Evolutionary conservation across 2,888 invertebrate species (phyloP).

Genomic region (Halictus ligatus): DNA sequence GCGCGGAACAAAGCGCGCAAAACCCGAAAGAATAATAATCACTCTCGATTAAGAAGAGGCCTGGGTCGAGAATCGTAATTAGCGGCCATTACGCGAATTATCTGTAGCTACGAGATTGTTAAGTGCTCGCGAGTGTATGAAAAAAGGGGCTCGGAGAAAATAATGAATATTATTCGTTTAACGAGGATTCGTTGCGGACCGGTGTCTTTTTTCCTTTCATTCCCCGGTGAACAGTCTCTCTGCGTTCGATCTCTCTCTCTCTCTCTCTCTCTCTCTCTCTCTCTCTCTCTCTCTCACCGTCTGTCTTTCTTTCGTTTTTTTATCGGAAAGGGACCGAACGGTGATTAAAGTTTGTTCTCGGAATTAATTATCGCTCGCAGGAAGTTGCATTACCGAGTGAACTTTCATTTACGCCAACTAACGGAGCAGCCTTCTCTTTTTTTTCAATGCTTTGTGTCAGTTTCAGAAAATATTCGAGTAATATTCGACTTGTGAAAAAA

Average conservation of each 20-base stretch:
- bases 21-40: constrained; percentile 5
- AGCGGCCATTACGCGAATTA: constrained; percentile 5
- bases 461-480: constrained; percentile 9
- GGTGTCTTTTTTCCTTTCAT: background rate
- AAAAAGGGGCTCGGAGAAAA: background rate
- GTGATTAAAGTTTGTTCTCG: constrained; percentile 11
- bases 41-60: background rate
- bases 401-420: background rate
- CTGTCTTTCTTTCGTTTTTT: background rate
- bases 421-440: background rate
- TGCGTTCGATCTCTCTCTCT: too few species aligned
- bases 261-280: background rate
- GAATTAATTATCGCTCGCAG: constrained; percentile 22
- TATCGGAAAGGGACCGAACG: background rate
- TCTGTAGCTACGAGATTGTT: background rate
- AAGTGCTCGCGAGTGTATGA: background rate
- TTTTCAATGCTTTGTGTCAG: background rate
- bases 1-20: background rate
- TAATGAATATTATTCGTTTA: constrained; percentile 27
- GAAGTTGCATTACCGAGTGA: constrained; percentile 30
- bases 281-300: background rate
- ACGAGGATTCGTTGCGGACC: constrained; percentile 10
- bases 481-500: background rate
- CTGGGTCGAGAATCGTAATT: background rate
- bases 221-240: background rate